phyloP scores from a whole-genome alignment of 1,140 invertebrate genomes.

The Ceratosolen fusciceps region DNA sequence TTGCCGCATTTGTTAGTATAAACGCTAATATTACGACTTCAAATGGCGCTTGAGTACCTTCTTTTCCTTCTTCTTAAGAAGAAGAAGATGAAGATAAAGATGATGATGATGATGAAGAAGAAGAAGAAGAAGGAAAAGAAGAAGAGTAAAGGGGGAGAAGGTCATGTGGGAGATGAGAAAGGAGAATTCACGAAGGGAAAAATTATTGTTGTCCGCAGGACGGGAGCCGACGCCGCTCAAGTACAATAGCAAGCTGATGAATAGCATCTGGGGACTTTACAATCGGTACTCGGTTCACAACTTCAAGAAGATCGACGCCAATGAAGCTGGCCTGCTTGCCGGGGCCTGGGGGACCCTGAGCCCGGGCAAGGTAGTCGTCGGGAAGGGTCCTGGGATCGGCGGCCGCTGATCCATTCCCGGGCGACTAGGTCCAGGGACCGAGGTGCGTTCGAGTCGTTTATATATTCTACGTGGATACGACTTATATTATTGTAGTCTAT shows the following conservation, averaged over 20 bases:
- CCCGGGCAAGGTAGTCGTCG: constrained; percentile 1
- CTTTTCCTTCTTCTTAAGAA: too few species aligned
- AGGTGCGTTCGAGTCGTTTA: neutral
- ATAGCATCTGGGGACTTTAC: constrained; percentile 90
- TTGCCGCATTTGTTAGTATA: too few species aligned
- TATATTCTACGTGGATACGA: neutral
- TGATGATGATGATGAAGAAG: too few species aligned
- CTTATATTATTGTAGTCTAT: constrained; percentile 13
- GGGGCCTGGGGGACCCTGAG: constrained; percentile 51
- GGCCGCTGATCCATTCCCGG: neutral
- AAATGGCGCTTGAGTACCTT: too few species aligned
- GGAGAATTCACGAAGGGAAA: neutral
- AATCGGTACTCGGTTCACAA: constrained; percentile 89
- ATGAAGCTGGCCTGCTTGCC: constrained; percentile 55
- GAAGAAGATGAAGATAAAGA: too few species aligned
- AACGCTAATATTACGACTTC: too few species aligned
- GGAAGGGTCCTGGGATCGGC: neutral
- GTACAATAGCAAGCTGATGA: constrained; percentile 90
- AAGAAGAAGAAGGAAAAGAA: neutral
- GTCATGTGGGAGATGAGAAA: too few species aligned
- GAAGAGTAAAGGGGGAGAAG: neutral
- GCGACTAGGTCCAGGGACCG: neutral
- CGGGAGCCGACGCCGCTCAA: constrained; percentile 76
- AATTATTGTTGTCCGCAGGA: constrained; percentile 55
- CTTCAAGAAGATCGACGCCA: constrained; percentile 82